A percentile compares a stretch with the other conserved stretches of the same genome.
These are phyloP conservation scores for Strigamia crassipes DNA, from an alignment of 2,888 invertebrate genomes.

Conservation along the genomic window DNA sequence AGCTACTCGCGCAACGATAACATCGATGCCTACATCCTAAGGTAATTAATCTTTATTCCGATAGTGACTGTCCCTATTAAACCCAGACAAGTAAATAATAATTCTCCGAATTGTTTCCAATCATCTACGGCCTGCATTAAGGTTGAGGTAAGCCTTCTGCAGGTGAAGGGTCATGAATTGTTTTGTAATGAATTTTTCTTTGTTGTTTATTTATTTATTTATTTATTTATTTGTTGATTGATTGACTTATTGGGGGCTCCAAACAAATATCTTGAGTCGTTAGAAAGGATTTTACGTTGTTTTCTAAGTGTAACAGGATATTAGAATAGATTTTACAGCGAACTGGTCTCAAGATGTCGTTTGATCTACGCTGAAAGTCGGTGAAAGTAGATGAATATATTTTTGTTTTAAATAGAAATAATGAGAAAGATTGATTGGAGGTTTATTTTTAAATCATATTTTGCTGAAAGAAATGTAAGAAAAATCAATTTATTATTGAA, in stretches of 20 bases:
- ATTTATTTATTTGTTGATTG: too few species aligned
- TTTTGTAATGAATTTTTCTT: constrained; percentile 52
- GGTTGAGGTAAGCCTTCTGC: neutral
- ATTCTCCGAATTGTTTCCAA: neutral
- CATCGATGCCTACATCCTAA: constrained; percentile 93
- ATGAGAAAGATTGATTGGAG: neutral
- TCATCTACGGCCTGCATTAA: neutral
- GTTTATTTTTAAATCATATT: too few species aligned
- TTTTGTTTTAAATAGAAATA: neutral
- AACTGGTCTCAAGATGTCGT: neutral
- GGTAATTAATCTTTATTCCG: constrained; percentile 67
- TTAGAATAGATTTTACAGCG: neutral
- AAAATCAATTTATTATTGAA: too few species aligned
- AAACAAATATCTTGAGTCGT: neutral
- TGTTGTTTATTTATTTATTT: neutral
- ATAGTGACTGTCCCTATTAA: neutral
- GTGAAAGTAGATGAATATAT: neutral
- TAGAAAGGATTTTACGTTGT: neutral
- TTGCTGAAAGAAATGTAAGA: too few species aligned
- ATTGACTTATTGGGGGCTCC: constrained; percentile 44
- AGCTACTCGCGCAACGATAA: constrained; percentile 85
- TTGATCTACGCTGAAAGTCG: neutral
- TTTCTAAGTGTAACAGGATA: neutral
- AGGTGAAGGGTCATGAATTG: constrained; percentile 36
- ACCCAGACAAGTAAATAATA: neutral